Percentiles rank a stretch among this genome's conserved stretches.
Conservation (phyloP, 1,140 invertebrate genomes). For the Apis cerana region DNA sequence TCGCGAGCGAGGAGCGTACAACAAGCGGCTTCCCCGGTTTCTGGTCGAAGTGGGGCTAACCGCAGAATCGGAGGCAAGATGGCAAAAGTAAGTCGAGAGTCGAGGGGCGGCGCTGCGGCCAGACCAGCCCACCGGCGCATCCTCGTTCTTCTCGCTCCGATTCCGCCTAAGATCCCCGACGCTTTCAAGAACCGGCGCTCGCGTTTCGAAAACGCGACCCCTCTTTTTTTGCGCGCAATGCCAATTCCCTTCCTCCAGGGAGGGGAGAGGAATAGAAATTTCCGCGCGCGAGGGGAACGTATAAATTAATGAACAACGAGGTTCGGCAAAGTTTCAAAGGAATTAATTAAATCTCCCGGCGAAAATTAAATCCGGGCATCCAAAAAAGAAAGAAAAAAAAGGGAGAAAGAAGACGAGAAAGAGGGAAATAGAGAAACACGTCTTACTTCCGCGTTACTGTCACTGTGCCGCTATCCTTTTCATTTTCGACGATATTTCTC, state of each 20-base stretch:
- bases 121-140: constrained; percentile 78
- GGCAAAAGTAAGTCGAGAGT: constrained; percentile 78
- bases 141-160: constrained; percentile 70
- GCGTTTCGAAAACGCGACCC: constrained; percentile 62
- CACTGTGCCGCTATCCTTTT: too few species aligned
- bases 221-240: neutral
- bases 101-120: constrained; percentile 77
- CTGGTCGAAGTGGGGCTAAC: constrained; percentile 76
- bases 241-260: neutral
- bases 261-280: neutral
- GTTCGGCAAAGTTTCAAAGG: neutral
- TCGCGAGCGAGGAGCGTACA: constrained; percentile 59
- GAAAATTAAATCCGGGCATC: neutral
- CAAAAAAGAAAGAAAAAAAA: neutral
- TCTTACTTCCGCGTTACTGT: too few species aligned
- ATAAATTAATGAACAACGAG: neutral
- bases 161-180: constrained; percentile 46
- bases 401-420: neutral
- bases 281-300: neutral
- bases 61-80: constrained; percentile 78
- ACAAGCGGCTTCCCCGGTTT: constrained; percentile 74
- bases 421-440: too few species aligned
- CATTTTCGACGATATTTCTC: too few species aligned
- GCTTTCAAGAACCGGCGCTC: constrained; percentile 53
- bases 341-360: neutral